Evolutionary conservation across 2,888 invertebrate genomes (phyloP).

Genomic region (Eupithecia pulchellata): DNA sequence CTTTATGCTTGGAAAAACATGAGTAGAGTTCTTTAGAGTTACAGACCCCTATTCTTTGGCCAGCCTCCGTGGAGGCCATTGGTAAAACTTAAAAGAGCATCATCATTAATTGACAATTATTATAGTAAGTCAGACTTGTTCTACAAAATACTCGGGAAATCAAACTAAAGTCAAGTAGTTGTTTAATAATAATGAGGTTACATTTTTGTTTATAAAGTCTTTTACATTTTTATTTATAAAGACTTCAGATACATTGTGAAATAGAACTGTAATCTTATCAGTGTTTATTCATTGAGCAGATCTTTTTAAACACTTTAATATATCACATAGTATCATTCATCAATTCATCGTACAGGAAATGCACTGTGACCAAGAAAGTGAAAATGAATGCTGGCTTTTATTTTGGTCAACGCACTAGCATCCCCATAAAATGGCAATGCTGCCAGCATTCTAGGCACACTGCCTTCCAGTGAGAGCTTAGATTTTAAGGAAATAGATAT

Average conservation of each 20-base stretch:
- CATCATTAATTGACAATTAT: too few species aligned
- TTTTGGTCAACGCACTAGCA: too few species aligned
- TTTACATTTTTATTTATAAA: neutral
- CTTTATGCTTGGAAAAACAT: neutral
- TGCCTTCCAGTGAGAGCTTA: too few species aligned
- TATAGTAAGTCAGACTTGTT: neutral
- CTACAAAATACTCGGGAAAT: neutral
- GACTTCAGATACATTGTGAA: neutral
- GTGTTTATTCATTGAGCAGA: neutral
- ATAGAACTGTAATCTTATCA: neutral
- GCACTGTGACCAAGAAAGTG: neutral
- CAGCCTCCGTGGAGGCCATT: too few species aligned
- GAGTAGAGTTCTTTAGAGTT: too few species aligned
- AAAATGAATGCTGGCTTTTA: too few species aligned
- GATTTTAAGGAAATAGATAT: too few species aligned
- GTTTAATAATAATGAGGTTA: neutral
- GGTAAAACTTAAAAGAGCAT: too few species aligned
- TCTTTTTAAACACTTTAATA: neutral
- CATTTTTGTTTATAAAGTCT: neutral
- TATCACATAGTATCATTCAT: neutral
- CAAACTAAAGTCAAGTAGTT: neutral
- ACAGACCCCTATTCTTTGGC: too few species aligned
- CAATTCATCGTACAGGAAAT: neutral
- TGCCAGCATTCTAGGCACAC: too few species aligned
- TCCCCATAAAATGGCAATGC: too few species aligned